Evolutionary conservation across 2,888 invertebrate species (phyloP).

Genomic region (Ophion costatus): DNA sequence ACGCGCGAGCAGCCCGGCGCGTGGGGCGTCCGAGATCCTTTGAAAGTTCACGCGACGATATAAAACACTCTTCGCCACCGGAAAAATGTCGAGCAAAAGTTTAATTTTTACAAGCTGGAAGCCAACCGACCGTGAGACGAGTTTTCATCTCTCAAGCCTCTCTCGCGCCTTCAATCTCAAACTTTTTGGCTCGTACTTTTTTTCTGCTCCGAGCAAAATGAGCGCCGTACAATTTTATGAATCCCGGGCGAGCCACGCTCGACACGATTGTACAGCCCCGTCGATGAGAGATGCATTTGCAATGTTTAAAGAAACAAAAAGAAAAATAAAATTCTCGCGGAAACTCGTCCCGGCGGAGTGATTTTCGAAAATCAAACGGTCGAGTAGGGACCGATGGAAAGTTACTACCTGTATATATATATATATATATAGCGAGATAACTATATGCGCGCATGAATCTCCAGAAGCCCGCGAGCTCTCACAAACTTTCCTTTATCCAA

Average conservation of each 20-base stretch:
- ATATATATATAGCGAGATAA: neutral
- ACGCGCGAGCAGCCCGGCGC: constrained; percentile 44
- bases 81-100: constrained; percentile 66
- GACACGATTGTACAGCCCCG: constrained; percentile 7
- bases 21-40: constrained; percentile 41
- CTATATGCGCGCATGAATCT: constrained; percentile 27
- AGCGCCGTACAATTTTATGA: constrained; percentile 47
- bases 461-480: constrained; percentile 7
- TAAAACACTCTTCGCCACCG: constrained; percentile 58
- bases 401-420: neutral
- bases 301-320: constrained; percentile 76
- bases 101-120: constrained; percentile 71
- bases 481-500: constrained; percentile 17
- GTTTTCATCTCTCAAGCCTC: neutral
- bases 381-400: neutral
- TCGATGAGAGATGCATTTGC: constrained; percentile 65
- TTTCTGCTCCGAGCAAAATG: constrained; percentile 31
- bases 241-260: constrained; percentile 41
- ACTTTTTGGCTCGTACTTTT: constrained; percentile 61
- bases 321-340: constrained; percentile 63
- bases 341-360: constrained; percentile 73
- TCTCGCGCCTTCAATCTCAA: constrained; percentile 45
- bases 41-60: constrained; percentile 59
- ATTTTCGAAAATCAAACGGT: constrained; percentile 67
- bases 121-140: constrained; percentile 39